Conservation (phyloP, 2,888 invertebrate genomes). For the Cordilura impudica region DNA sequence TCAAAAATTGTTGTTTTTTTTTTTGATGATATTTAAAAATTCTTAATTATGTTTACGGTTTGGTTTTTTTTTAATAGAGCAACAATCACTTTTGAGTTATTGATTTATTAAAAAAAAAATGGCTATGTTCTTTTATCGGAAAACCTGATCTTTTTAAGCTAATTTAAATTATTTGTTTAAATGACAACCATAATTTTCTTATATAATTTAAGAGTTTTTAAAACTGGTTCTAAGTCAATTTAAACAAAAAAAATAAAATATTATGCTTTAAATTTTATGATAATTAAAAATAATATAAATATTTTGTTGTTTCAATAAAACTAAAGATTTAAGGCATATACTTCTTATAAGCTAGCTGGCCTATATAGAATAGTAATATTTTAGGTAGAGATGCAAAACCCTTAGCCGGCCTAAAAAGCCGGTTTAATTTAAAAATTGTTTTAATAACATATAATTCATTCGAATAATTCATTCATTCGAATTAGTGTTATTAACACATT, state of each 20-base stretch:
- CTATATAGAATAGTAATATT: too few species aligned
- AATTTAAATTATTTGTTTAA: not conserved
- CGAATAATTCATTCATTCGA: too few species aligned
- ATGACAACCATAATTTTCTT: not conserved
- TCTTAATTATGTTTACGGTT: not conserved
- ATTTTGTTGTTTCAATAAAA: not conserved
- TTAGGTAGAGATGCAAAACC: too few species aligned
- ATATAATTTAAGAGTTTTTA: not conserved
- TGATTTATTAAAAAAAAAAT: not conserved
- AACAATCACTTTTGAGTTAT: conserved; percentile 21
- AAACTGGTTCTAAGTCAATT: not conserved
- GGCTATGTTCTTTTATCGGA: too few species aligned
- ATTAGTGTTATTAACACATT: too few species aligned
- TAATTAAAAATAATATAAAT: not conserved
- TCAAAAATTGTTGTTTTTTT: not conserved
- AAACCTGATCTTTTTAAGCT: not conserved
- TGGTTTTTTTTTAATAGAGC: not conserved
- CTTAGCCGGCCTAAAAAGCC: too few species aligned
- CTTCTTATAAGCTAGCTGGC: too few species aligned
- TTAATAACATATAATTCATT: too few species aligned
- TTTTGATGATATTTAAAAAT: not conserved
- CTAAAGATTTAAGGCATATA: not conserved
- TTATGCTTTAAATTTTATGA: too few species aligned
- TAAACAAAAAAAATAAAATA: not conserved
- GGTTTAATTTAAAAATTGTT: too few species aligned